phyloP scores from a whole-genome alignment of 30 jellyfish, hydroid and myxozoan genomes.

The Mastigias papua region DNA sequence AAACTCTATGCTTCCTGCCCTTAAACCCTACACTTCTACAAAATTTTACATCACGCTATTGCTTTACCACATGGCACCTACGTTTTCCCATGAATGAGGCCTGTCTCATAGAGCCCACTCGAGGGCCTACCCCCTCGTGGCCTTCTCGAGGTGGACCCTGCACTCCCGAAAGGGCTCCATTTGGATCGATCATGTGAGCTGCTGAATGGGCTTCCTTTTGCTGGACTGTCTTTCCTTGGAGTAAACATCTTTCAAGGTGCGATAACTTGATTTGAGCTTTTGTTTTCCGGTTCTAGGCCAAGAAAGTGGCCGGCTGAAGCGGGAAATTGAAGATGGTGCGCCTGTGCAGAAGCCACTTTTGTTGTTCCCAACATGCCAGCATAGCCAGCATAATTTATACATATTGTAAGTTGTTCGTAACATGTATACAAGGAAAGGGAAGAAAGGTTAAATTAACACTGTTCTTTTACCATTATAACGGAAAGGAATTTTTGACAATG shows the following conservation, averaged over 20 bases:
- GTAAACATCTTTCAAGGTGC: conserved; percentile 67
- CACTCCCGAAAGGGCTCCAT: conserved; percentile 51
- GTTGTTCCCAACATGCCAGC: too few relatives aligned
- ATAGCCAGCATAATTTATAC: too few relatives aligned
- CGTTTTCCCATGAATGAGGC: conserved; percentile 58
- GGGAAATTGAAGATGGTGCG: background rate
- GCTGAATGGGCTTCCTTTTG: conserved; percentile 31
- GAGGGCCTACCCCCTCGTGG: conserved; percentile 53
- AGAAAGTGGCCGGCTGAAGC: background rate
- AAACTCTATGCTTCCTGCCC: too few relatives aligned
- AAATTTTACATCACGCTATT: too few relatives aligned
- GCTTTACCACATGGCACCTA: background rate
- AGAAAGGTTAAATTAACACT: too few relatives aligned
- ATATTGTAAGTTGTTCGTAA: too few relatives aligned
- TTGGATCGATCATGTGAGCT: conserved; percentile 42
- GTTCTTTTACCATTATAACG: too few relatives aligned
- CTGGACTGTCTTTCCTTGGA: conserved; percentile 51
- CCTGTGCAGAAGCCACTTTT: background rate
- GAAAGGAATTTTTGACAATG: too few relatives aligned
- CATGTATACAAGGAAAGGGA: too few relatives aligned
- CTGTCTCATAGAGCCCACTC: conserved; percentile 35
- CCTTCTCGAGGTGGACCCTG: conserved; percentile 35
- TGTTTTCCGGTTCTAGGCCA: too few relatives aligned
- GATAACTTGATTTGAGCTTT: too few relatives aligned
- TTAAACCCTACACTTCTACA: too few relatives aligned